phyloP scores from a whole-genome alignment of 2,113 vertebrate genomes.

The Microcebus ravelobensis region DNA sequence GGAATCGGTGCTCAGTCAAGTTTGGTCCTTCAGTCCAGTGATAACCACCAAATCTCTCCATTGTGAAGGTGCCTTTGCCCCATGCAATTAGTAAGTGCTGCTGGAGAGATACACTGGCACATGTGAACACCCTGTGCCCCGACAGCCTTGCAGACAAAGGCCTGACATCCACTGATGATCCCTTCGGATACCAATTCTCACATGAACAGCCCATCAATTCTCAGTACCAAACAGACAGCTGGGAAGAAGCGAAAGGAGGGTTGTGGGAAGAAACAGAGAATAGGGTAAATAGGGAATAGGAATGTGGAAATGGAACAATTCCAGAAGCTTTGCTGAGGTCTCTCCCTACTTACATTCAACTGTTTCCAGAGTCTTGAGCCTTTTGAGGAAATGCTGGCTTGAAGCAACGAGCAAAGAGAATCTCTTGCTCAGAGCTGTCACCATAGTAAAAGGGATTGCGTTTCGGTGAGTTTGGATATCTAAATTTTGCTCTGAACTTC shows the following conservation, averaged over 20 bases:
- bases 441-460: not conserved
- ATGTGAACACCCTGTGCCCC: not conserved
- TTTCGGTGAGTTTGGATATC: not conserved
- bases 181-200: not conserved
- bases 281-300: not conserved
- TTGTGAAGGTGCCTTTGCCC: not conserved
- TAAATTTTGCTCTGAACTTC: not conserved
- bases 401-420: not conserved
- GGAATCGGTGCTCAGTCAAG: accelerated
- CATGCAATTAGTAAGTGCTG: not conserved
- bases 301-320: not conserved
- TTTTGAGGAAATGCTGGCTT: not conserved
- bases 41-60: not conserved
- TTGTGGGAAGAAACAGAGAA: not conserved
- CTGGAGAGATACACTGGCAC: not conserved
- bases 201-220: not conserved
- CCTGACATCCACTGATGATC: not conserved
- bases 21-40: not conserved
- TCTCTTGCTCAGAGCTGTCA: not conserved
- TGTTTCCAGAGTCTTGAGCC: not conserved
- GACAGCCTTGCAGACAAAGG: not conserved
- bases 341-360: not conserved
- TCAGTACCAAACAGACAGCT: not conserved
- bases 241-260: not conserved
- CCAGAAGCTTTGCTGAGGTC: not conserved